Conservation (phyloP, 2,113 vertebrate genomes). For the Hydrolagus affinis region DNA sequence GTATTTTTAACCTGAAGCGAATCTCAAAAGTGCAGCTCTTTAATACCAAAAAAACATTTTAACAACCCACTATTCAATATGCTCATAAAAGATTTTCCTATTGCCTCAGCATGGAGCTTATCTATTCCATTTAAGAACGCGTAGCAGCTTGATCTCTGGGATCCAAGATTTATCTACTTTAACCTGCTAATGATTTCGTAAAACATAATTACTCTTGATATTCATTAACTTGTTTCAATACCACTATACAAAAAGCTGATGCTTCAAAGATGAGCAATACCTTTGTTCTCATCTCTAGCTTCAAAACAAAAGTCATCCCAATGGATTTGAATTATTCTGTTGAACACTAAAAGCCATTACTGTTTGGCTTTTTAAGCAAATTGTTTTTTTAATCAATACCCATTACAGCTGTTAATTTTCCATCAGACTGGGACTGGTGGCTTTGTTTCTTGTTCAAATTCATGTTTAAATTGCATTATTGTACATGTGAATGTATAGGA, state of each 20-base stretch:
- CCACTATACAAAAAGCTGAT: neutral
- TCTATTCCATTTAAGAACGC: neutral
- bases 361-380: neutral
- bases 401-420: neutral
- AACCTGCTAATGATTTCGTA: neutral
- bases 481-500: neutral
- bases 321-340: neutral
- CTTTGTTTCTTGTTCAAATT: neutral
- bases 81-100: neutral
- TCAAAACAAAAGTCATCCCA: neutral
- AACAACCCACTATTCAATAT: neutral
- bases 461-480: neutral
- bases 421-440: neutral
- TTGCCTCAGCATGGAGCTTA: neutral
- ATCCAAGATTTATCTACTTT: neutral
- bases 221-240: conserved; percentile 5
- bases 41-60: neutral
- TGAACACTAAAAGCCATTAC: neutral
- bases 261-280: neutral
- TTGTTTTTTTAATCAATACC: neutral
- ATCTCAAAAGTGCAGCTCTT: neutral
- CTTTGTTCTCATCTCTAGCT: neutral
- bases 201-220: neutral
- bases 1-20: no score
- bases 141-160: neutral